Conservation (phyloP, 2,888 invertebrate genomes). For the Thymelicus lineola region DNA sequence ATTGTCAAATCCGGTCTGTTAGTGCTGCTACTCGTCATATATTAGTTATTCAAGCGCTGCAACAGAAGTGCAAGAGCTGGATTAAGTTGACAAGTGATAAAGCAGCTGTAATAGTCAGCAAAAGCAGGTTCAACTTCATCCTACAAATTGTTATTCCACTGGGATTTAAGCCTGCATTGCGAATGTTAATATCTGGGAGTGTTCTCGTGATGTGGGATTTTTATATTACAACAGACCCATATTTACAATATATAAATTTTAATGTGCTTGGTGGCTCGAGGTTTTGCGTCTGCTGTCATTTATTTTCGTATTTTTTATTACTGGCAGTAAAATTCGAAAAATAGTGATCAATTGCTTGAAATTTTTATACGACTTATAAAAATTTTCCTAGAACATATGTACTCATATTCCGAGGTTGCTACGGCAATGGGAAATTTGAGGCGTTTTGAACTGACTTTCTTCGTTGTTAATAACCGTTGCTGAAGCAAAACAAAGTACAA, state of each 20-base stretch:
- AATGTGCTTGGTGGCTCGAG: too few relatives aligned
- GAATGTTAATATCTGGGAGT: slow-evolving; percentile 1
- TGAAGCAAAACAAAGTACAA: too few relatives aligned
- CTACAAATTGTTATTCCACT: slow-evolving; percentile 11
- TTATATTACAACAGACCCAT: not conserved
- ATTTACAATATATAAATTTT: not conserved
- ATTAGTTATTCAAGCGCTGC: slow-evolving; percentile 20
- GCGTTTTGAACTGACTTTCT: too few relatives aligned
- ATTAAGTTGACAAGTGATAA: slow-evolving; percentile 20
- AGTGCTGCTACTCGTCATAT: slow-evolving; percentile 4
- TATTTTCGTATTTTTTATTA: not conserved
- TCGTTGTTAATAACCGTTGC: too few relatives aligned
- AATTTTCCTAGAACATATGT: too few relatives aligned
- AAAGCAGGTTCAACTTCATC: slow-evolving; percentile 7
- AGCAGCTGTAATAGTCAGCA: slow-evolving; percentile 15
- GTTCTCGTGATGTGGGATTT: not conserved
- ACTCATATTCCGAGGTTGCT: too few relatives aligned
- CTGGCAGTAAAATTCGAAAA: too few relatives aligned
- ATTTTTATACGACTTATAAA: too few relatives aligned
- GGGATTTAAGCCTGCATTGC: slow-evolving; percentile 3
- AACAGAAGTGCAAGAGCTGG: slow-evolving; percentile 13
- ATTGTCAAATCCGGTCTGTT: not conserved
- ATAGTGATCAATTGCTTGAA: too few relatives aligned
- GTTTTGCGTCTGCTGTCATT: not conserved
- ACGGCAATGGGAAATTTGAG: too few relatives aligned